phyloP scores from a whole-genome alignment of 2,113 vertebrate species.

The Ifrita kowaldi region DNA sequence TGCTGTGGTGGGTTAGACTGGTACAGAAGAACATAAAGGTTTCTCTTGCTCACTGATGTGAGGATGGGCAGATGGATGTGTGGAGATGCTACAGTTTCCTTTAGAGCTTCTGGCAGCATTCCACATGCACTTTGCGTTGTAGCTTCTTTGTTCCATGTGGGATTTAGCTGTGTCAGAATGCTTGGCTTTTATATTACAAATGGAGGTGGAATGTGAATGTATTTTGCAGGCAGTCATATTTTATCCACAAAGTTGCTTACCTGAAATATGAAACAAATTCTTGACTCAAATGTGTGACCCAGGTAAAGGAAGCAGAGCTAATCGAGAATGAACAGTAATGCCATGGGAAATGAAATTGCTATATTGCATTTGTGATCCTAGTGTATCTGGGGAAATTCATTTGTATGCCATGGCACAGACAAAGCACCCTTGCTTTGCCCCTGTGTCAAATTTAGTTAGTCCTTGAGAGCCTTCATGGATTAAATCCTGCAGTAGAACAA shows the following conservation, averaged over 20 bases:
- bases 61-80: neutral
- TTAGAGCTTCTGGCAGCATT: neutral
- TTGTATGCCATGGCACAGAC: neutral
- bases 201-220: neutral
- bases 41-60: neutral
- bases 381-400: neutral
- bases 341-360: neutral
- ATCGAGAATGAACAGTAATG: neutral
- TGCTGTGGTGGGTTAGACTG: neutral
- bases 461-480: neutral
- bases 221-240: neutral
- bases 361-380: neutral
- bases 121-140: neutral
- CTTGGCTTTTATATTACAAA: neutral
- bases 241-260: neutral
- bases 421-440: neutral
- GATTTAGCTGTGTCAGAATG: neutral
- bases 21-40: neutral
- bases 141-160: neutral
- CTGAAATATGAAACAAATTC: neutral
- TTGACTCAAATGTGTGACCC: neutral
- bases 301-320: neutral
- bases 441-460: neutral
- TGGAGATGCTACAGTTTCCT: neutral
- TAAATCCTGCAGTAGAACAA: neutral